Percentiles rank a stretch among this genome's conserved stretches.
Conservation (phyloP, 2,113 vertebrate species). For the Tychaedon coryphoeus region DNA sequence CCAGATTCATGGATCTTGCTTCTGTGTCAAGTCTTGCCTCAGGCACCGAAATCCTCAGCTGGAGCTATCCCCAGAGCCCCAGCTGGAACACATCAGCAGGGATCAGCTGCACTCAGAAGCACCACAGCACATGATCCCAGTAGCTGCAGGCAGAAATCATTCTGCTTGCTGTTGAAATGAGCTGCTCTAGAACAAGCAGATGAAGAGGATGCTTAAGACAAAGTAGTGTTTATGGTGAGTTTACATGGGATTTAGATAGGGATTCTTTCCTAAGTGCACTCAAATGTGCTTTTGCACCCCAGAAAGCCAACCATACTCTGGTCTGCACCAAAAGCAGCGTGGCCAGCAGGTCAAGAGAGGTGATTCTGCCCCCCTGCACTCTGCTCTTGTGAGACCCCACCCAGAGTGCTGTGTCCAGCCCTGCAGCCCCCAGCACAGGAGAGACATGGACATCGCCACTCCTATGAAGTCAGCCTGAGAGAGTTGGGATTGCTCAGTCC, state of each 20-base stretch:
- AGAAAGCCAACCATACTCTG: not conserved
- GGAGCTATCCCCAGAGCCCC: not conserved
- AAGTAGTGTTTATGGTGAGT: not conserved
- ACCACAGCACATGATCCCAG: not conserved
- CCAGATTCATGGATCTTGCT: not conserved
- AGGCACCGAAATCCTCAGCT: not conserved
- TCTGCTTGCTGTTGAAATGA: not conserved
- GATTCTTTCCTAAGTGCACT: not conserved
- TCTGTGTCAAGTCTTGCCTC: not conserved
- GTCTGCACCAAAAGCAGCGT: not conserved
- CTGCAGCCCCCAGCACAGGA: fast-evolving
- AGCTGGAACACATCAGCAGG: not conserved
- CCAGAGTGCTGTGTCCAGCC: too few relatives aligned
- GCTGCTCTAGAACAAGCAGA: not conserved
- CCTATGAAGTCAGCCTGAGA: not conserved
- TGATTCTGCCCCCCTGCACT: not conserved
- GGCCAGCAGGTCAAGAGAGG: fast-evolving
- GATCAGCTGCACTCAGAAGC: not conserved
- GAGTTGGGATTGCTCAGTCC: not conserved
- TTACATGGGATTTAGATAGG: not conserved
- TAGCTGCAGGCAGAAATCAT: not conserved
- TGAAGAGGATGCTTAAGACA: not conserved
- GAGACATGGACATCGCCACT: not conserved
- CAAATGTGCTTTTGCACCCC: not conserved
- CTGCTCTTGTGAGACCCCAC: not conserved